phyloP scores from a whole-genome alignment of 2,888 invertebrate genomes.

The Habrosyne pyritoides region DNA sequence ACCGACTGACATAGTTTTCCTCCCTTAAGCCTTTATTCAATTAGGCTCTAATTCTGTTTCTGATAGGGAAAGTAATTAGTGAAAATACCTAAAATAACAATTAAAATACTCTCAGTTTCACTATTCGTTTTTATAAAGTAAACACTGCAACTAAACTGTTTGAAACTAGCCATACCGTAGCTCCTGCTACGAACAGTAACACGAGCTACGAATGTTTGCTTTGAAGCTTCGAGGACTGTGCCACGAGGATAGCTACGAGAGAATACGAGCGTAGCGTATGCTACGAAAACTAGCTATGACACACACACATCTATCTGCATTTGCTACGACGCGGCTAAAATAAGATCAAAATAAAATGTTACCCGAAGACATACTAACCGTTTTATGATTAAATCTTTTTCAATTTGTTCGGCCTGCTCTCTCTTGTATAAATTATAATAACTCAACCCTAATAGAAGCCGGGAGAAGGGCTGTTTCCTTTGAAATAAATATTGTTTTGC shows the following conservation, averaged over 20 bases:
- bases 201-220: background rate
- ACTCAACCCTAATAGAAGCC: conserved; percentile 3
- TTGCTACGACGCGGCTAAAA: background rate
- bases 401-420: conserved; percentile 2
- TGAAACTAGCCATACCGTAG: background rate
- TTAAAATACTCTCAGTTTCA: background rate
- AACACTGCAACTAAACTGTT: background rate
- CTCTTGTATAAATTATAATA: conserved; percentile 3
- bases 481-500: conserved; percentile 6
- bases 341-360: background rate
- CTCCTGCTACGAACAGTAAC: background rate
- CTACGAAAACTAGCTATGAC: background rate
- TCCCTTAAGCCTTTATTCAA: background rate
- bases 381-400: conserved; percentile 3
- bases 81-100: background rate
- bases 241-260: background rate
- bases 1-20: background rate
- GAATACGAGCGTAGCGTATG: background rate
- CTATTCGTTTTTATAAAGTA: background rate
- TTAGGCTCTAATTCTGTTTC: background rate
- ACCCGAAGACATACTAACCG: background rate
- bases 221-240: background rate
- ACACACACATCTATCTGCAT: too few species aligned
- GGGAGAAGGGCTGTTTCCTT: background rate
- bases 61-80: background rate